Evolutionary conservation across 2,797 vertebrate species (phyloP).

Genomic region (Syndactyla subalaris): DNA sequence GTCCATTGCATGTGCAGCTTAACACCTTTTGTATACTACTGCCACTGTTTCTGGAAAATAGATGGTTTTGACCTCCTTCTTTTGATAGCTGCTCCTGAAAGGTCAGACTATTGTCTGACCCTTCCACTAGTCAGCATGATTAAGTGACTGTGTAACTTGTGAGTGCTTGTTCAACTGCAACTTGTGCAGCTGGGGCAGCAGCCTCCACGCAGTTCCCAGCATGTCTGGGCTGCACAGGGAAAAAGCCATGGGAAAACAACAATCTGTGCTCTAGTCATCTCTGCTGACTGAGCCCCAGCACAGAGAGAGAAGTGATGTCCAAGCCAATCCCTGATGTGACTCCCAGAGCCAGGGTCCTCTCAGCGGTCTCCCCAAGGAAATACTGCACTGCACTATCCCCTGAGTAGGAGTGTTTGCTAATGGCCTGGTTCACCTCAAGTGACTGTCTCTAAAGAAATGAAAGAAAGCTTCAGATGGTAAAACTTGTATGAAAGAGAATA

Average conservation of each 20-base stretch:
- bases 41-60: background rate
- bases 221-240: background rate
- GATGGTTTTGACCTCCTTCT: background rate
- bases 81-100: background rate
- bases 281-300: background rate
- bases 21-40: background rate
- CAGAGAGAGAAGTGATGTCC: accelerated
- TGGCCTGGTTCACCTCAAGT: background rate
- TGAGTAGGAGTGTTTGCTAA: background rate
- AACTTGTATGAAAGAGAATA: background rate
- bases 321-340: background rate
- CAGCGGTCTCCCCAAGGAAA: background rate
- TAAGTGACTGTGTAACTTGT: background rate
- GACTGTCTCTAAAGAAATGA: background rate
- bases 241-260: background rate
- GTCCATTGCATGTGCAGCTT: background rate
- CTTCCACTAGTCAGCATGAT: background rate
- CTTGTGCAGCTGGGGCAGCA: background rate
- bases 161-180: background rate
- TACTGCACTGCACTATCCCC: background rate
- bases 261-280: background rate
- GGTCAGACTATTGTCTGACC: background rate
- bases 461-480: background rate
- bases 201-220: background rate
- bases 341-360: background rate